Evolutionary conservation across 2,113 vertebrate species (phyloP).

Genomic region (Thamnaconus septentrionalis): DNA sequence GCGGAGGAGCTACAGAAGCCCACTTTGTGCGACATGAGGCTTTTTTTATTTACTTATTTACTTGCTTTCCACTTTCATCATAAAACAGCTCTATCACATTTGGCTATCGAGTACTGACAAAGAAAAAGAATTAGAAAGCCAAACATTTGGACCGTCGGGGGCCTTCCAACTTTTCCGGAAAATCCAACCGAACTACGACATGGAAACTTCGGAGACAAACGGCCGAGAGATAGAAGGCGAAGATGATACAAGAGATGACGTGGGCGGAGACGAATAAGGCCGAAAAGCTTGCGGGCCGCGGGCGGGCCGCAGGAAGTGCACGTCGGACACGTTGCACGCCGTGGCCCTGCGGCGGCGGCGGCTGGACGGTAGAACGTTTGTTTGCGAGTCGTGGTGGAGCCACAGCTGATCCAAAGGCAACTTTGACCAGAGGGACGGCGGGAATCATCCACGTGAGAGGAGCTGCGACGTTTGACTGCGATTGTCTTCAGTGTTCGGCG

Average conservation of each 20-base stretch:
- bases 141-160: slow-evolving; percentile 4
- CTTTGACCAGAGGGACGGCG: slow-evolving; percentile 44
- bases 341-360: slow-evolving; percentile 21
- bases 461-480: slow-evolving; percentile 68
- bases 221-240: slow-evolving; percentile 44
- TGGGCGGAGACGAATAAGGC: slow-evolving; percentile 58
- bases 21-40: slow-evolving; percentile 72
- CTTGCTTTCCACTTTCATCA: slow-evolving; percentile 11
- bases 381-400: slow-evolving; percentile 36
- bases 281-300: slow-evolving; percentile 10
- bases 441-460: slow-evolving; percentile 67
- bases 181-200: slow-evolving; percentile 39
- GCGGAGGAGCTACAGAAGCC: slow-evolving; percentile 69
- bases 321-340: no score
- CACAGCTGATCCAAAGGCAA: slow-evolving; percentile 54
- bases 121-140: not conserved
- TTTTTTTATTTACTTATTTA: slow-evolving; percentile 19
- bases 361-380: slow-evolving; percentile 40
- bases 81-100: slow-evolving; percentile 75
- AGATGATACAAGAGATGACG: slow-evolving; percentile 53
- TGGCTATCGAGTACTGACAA: slow-evolving; percentile 25
- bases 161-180: slow-evolving; percentile 42
- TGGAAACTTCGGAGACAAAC: slow-evolving; percentile 42
- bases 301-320: no score
- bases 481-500: slow-evolving; percentile 49